Base-by-base conservation (phyloP, 1,140 invertebrate genomes). In the Hylaeus anthracinus region DNA sequence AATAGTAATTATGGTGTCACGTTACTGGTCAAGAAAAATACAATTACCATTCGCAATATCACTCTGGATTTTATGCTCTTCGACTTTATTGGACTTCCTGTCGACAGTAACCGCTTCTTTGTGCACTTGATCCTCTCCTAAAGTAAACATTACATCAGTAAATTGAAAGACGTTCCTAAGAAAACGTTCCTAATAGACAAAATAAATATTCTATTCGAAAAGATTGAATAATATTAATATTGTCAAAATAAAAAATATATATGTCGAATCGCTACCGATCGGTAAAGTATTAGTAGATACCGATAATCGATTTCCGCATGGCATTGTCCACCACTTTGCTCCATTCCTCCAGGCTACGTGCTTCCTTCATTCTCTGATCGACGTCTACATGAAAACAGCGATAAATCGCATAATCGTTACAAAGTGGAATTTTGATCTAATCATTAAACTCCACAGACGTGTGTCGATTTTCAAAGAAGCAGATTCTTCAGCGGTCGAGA, bases 261-360 rank as follows among this genome's bases (percentile, higher is more conserved):
- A 26, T 26, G 26, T 26, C 26, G 26, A 26, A 26, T 26, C 26
- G 26, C 26, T 26, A 26, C 26, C 26, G 26, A 26, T 26, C 26
- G 26, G 26, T 26, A 26, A 26, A 26, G 26, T 26, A 26, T 26
- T 26, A 26, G 26, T 26, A 26, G 26, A 26, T 6, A 48, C 80
- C 63, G 4, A 72, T 2, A 39, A 5, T 5, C 55, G 51, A 77
- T 3, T 55, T 41, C 56, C 1, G 67, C 43, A 79, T 53, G 5
- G 53, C 63, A 2, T 26, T n/a, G 5, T 79, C 58, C 41, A 72
- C 58, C 1, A 79, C 10, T 43, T 82, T 79, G 1, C 26, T 39
- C 85, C 85, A 86, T 9, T 26, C 72, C 14, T 86, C 83, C 10
- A 86, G 75, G n/a, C 85, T 86, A 12, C 10, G 64, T 2, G 60